Conservation (phyloP, 2,797 vertebrate genomes). For the Tamandua tetradactyla region DNA sequence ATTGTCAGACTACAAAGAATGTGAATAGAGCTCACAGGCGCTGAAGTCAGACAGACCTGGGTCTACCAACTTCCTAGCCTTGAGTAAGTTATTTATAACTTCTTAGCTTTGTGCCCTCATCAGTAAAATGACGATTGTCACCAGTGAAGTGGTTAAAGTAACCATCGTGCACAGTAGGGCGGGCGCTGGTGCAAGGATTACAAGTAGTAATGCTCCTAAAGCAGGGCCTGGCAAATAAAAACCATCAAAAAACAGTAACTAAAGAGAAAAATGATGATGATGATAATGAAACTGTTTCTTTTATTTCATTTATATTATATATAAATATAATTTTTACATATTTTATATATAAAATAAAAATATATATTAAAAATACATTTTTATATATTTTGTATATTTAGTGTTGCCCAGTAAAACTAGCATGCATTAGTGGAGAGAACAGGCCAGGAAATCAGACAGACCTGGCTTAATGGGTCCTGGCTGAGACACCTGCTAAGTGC, state of each 20-base stretch:
- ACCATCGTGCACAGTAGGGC: rapidly evolving
- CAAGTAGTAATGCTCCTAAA: not conserved
- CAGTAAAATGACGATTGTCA: not conserved
- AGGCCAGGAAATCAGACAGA: not conserved
- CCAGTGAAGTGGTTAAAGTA: not conserved
- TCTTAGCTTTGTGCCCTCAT: not conserved
- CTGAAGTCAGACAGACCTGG: not conserved
- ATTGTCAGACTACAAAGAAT: not conserved
- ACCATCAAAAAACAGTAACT: not conserved
- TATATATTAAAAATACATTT: too few relatives aligned
- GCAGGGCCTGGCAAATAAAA: not conserved
- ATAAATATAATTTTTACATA: too few relatives aligned
- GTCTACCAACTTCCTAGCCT: not conserved
- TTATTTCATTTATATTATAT: not conserved
- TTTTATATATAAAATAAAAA: too few relatives aligned
- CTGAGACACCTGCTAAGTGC: not conserved
- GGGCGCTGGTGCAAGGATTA: not conserved
- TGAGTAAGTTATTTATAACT: not conserved
- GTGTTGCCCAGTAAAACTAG: not conserved
- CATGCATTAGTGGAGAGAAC: not conserved
- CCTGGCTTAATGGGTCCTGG: not conserved
- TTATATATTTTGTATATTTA: too few relatives aligned
- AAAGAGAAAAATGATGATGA: not conserved
- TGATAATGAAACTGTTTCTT: not conserved
- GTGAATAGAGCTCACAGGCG: not conserved